A percentile compares a stretch with the other conserved stretches of the same genome.
Evolutionary conservation across 1,140 invertebrate genomes (phyloP).

Genomic region (Hypothenemus hampei): DNA sequence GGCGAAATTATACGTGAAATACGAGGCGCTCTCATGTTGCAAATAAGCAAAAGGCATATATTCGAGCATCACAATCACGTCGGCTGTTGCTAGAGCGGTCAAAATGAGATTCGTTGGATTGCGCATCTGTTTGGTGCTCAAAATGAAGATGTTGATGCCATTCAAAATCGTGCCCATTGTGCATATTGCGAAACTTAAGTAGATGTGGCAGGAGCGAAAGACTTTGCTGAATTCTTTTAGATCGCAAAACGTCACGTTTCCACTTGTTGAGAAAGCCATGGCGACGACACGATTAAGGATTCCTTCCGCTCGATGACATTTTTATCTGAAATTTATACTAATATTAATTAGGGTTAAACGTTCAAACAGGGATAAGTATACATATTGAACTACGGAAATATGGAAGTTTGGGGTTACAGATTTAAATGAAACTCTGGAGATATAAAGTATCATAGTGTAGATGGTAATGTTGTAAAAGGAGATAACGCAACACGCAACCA

Average conservation of each 20-base stretch:
- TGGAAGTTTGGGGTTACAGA: too few relatives aligned
- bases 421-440: too few relatives aligned
- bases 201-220: constrained; percentile 62
- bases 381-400: too few relatives aligned
- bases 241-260: constrained; percentile 44
- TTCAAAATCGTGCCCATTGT: constrained; percentile 90
- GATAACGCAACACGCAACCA: too few relatives aligned
- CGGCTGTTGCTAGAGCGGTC: constrained; percentile 86
- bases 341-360: too few relatives aligned
- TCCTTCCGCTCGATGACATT: too few relatives aligned
- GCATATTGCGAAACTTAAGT: constrained; percentile 74
- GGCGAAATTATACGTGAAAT: constrained; percentile 70
- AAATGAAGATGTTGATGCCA: constrained; percentile 88
- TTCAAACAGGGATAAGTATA: too few relatives aligned
- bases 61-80: constrained; percentile 88
- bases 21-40: constrained; percentile 54
- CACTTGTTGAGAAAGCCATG: too few relatives aligned
- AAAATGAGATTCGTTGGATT: constrained; percentile 80
- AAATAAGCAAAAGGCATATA: constrained; percentile 86
- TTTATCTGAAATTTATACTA: too few relatives aligned
- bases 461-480: too few relatives aligned
- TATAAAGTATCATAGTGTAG: too few relatives aligned
- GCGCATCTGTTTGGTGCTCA: constrained; percentile 83
- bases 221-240: constrained; percentile 46
- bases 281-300: too few relatives aligned